phyloP scores from a whole-genome alignment of 2,888 invertebrate species.

The Euclidia mi region DNA sequence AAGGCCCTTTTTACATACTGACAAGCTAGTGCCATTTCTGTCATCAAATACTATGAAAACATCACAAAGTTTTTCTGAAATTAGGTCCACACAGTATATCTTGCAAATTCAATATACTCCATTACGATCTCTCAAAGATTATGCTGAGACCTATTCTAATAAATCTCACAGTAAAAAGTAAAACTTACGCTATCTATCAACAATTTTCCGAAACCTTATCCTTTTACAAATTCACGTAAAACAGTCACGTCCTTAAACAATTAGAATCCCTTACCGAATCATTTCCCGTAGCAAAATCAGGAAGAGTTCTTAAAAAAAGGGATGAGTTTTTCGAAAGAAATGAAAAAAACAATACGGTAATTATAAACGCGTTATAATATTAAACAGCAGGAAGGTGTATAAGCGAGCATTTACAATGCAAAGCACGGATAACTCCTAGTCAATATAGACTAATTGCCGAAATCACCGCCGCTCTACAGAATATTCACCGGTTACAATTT shows the following conservation, averaged over 20 bases:
- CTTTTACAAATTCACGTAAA: not conserved
- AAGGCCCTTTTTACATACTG: no score
- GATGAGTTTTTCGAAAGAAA: slow-evolving; percentile 1
- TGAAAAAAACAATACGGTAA: slow-evolving; percentile 15
- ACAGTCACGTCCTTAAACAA: not conserved
- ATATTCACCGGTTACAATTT: slow-evolving; percentile 22
- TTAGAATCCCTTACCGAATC: not conserved
- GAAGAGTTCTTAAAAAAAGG: not conserved
- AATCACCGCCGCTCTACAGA: slow-evolving; percentile 37
- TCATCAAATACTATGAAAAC: no score
- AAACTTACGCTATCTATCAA: no score
- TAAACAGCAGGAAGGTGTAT: slow-evolving; percentile 12
- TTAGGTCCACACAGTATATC: no score
- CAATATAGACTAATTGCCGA: slow-evolving; percentile 68
- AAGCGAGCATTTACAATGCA: slow-evolving; percentile 57
- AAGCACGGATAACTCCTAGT: slow-evolving; percentile 53
- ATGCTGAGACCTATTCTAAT: no score
- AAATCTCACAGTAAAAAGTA: no score
- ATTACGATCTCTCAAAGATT: no score
- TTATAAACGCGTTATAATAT: slow-evolving; percentile 21
- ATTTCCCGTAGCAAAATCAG: not conserved
- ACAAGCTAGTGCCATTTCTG: no score
- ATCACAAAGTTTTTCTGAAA: no score
- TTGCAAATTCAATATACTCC: no score
- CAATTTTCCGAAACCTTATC: no score